Evolutionary conservation across 2,113 vertebrate genomes (phyloP).

Genomic region (Malurus melanocephalus): DNA sequence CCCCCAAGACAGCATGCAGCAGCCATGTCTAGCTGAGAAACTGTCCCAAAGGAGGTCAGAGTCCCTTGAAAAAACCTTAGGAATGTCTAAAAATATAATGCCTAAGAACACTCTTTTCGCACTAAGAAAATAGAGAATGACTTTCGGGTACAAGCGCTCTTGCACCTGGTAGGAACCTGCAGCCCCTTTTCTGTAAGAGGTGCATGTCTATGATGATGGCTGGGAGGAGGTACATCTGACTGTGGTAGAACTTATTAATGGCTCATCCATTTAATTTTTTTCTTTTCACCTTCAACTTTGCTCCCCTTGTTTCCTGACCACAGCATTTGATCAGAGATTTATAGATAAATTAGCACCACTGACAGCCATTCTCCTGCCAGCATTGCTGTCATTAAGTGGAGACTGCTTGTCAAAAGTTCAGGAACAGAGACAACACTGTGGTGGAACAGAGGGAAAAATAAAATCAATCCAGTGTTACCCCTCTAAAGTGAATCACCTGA

Average conservation of each 20-base stretch:
- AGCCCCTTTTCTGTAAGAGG: neutral
- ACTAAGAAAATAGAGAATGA: neutral
- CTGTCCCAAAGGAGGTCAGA: conserved; percentile 9
- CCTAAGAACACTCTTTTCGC: neutral
- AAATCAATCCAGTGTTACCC: neutral
- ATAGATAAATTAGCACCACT: conserved; percentile 44
- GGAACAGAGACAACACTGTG: conserved; percentile 8
- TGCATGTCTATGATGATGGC: neutral
- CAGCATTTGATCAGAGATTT: conserved; percentile 54
- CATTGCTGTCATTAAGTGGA: conserved; percentile 34
- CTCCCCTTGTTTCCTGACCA: conserved; percentile 9
- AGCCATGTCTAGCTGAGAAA: neutral
- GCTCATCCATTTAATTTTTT: neutral
- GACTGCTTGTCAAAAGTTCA: conserved; percentile 41
- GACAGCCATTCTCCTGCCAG: conserved; percentile 21
- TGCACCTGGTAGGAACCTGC: neutral
- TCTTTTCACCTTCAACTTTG: conserved; percentile 41
- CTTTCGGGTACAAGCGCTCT: neutral
- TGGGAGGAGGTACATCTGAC: neutral
- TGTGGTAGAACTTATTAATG: neutral
- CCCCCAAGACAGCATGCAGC: neutral
- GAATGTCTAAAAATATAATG: neutral
- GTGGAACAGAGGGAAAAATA: conserved; percentile 32
- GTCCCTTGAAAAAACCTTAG: neutral
- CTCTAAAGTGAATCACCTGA: conserved; percentile 1